Conservation (phyloP, 2,797 vertebrate species). For the Halcyon leucocephala region DNA sequence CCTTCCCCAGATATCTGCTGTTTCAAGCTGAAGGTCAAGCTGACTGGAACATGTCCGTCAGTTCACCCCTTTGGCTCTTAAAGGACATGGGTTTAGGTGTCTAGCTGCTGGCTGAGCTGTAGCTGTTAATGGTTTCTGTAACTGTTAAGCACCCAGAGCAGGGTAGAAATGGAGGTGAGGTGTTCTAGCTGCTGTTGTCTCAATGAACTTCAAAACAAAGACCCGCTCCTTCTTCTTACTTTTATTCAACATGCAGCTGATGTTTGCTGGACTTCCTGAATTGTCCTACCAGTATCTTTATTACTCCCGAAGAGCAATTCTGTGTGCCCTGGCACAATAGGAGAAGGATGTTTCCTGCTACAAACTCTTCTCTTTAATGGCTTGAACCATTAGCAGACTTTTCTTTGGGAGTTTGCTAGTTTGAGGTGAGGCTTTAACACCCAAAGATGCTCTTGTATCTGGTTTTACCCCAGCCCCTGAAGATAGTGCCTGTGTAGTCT, state of each 20-base stretch:
- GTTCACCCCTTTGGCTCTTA: background rate
- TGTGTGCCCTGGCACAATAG: background rate
- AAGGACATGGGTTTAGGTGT: background rate
- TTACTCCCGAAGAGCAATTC: background rate
- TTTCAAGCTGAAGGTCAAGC: background rate
- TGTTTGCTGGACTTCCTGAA: background rate
- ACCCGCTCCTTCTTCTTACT: background rate
- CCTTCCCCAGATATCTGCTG: background rate
- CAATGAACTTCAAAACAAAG: background rate
- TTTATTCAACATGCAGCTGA: background rate
- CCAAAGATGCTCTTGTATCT: background rate
- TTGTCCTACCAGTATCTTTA: background rate
- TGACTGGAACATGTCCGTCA: accelerated
- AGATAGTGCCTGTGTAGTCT: background rate
- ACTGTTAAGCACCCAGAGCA: background rate
- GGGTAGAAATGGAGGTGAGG: background rate
- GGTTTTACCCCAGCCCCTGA: background rate
- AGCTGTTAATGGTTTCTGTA: background rate
- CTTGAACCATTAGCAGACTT: background rate
- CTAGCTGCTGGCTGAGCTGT: background rate
- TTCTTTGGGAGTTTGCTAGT: background rate
- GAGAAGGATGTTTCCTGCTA: background rate
- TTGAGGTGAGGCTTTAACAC: background rate
- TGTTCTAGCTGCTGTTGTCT: background rate
- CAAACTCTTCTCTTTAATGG: background rate